Evolutionary conservation across 1,140 invertebrate species (phyloP), one percentile per base, ranked within the genome.

Genomic region (Cydia strobilella): DNA sequence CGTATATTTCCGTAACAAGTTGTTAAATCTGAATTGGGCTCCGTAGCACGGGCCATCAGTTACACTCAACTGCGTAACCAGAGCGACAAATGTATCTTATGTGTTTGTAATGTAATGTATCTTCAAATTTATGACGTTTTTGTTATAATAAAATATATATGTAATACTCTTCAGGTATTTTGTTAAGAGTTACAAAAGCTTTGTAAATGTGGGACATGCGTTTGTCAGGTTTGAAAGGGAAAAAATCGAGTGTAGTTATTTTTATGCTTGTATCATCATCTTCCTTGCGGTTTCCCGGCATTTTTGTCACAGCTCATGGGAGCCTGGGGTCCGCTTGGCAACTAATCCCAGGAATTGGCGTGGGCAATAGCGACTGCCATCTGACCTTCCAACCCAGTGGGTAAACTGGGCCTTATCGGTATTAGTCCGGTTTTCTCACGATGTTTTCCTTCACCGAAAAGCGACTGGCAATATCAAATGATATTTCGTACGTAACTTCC

Each of bases 161-260:
- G 54, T 2, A 7, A 23, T 59, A 23, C 20, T 59, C 54, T 59
- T 59, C 18, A 59, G 54, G 54, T 23, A 59, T 59, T 59, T 59
- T 23, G 54, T 59, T 59, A 59, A 23, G 54, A 59, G 54, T 23
- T 59, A 59, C n/a, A 59, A 59, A 59, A 54, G 54, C 54, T 20
- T 23, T 59, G 54, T 59, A 59, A 51, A 51, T 59, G 54, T n/a
- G 54, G 23, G 54, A 59, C 1, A 23, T 59, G 54, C 54, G 9
- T 59, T 59, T 23, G 54, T 59, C 54, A 59, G 54, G 54, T 23
- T 23, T 18, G n/a, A 2, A 54, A 59, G 54, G 54, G 23, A 23
- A 59, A 10, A 59, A 12, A 12, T 3, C 7, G 54, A n/a, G 54
- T 18, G 10, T 59, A 12, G 9, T 59, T 59, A 39, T 39, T 39